Evolutionary conservation across 2,113 vertebrate species (phyloP).

Genomic region (Carlito syrichta): DNA sequence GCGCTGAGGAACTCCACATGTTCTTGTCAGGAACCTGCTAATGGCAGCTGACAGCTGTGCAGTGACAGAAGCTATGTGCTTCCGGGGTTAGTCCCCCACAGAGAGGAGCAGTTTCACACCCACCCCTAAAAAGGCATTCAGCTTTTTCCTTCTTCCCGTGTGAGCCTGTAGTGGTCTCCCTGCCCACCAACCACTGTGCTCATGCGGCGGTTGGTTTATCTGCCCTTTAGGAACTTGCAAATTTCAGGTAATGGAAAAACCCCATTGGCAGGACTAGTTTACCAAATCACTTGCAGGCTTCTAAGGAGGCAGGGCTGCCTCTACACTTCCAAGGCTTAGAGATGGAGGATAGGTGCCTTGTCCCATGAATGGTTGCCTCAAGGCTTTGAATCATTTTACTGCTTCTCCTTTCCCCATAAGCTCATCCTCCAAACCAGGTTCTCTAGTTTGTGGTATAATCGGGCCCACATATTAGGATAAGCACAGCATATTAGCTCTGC

Average conservation of each 20-base stretch:
- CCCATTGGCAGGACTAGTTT: neutral
- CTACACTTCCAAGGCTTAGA: neutral
- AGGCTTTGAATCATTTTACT: conserved; percentile 26
- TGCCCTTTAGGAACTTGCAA: neutral
- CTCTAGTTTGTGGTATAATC: conserved; percentile 9
- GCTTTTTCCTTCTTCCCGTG: neutral
- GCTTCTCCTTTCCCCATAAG: conserved; percentile 17
- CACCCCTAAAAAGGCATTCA: neutral
- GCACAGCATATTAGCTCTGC: conserved; percentile 45
- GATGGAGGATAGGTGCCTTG: neutral
- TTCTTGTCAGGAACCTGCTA: conserved; percentile 21
- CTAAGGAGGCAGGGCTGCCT: neutral
- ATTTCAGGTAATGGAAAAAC: neutral
- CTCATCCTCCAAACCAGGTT: conserved; percentile 29
- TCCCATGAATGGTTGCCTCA: conserved; percentile 21
- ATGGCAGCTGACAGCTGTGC: conserved; percentile 53
- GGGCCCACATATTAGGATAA: conserved; percentile 47
- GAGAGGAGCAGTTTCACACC: neutral
- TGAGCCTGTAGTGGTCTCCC: neutral
- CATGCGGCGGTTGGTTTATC: neutral
- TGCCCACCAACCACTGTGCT: neutral
- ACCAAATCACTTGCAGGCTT: neutral
- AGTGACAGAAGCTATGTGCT: conserved; percentile 48
- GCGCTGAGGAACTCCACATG: neutral
- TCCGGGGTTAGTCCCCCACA: neutral